Evolutionary conservation across 2,113 vertebrate genomes (phyloP).

Genomic region (Anas platyrhynchos): DNA sequence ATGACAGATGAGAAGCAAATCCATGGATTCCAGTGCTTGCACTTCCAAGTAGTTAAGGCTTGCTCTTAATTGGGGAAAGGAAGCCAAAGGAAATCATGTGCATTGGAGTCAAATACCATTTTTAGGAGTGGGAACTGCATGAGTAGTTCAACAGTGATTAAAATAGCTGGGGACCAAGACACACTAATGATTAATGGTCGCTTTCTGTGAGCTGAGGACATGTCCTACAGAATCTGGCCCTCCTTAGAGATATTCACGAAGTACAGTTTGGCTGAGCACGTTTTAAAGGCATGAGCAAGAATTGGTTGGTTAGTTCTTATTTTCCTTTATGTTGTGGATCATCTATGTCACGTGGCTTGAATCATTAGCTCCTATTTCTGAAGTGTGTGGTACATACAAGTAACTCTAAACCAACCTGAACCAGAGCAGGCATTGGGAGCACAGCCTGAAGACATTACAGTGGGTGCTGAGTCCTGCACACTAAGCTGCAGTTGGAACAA

Average conservation of each 20-base stretch:
- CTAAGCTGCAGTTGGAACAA: neutral
- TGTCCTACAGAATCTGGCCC: neutral
- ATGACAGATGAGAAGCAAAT: neutral
- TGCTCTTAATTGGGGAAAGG: neutral
- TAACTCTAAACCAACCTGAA: neutral
- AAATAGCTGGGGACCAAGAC: constrained; percentile 19
- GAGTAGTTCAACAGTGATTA: constrained; percentile 45
- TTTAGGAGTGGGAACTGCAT: constrained; percentile 46
- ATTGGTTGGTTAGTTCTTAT: neutral
- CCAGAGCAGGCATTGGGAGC: neutral
- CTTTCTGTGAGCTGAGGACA: constrained; percentile 13
- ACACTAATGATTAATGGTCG: constrained; percentile 15
- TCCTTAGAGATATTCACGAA: neutral
- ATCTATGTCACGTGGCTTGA: neutral
- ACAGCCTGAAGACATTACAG: rapidly evolving
- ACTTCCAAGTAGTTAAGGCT: neutral
- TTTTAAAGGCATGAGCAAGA: neutral
- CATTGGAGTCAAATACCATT: constrained; percentile 56
- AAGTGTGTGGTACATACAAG: neutral
- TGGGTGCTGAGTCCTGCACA: rapidly evolving
- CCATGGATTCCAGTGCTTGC: neutral
- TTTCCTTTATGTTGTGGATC: neutral
- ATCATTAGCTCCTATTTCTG: neutral
- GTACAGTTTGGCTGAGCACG: neutral
- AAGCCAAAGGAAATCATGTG: constrained; percentile 54